These are phyloP conservation scores for Laticauda colubrina DNA, from an alignment of 2,113 vertebrate genomes.

Conservation along the genomic window DNA sequence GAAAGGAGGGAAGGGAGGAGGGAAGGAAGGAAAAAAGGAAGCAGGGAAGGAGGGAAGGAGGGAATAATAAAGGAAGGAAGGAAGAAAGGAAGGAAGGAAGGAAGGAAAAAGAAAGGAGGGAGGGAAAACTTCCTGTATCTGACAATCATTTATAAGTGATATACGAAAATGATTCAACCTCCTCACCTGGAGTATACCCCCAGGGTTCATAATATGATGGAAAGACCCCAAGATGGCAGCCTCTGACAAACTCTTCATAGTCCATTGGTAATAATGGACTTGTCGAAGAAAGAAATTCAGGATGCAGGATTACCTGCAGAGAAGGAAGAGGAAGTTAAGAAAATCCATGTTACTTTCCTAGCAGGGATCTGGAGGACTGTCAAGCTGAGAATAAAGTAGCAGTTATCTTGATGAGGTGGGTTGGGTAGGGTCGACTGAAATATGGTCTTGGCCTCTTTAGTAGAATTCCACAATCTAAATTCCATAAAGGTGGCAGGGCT, in stretches of 20 bases:
- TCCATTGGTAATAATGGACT: conserved; percentile 95
- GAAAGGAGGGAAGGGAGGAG: neutral
- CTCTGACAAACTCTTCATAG: conserved; percentile 96
- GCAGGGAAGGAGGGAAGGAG: too few relatives aligned
- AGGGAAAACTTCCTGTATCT: neutral
- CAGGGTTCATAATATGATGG: conserved; percentile 98
- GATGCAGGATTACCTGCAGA: conserved; percentile 88
- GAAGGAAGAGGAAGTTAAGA: conserved; percentile 6
- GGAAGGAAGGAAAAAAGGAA: accelerated
- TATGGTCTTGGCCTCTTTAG: neutral
- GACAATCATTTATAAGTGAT: neutral
- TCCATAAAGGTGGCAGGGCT: neutral
- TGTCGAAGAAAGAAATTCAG: conserved; percentile 96
- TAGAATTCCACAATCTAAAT: neutral
- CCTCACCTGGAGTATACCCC: conserved; percentile 95
- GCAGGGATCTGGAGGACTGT: neutral
- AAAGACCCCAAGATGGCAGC: conserved; percentile 95
- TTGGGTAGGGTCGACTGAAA: neutral
- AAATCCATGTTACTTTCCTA: neutral
- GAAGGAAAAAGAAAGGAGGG: neutral
- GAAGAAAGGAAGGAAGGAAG: neutral
- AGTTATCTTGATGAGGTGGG: neutral
- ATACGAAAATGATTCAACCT: neutral
- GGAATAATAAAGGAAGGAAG: too few relatives aligned
- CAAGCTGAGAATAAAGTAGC: neutral